These are phyloP conservation scores for Aspidapion aeneum DNA, from an alignment of 2,888 invertebrate genomes.

Conservation along the genomic window DNA sequence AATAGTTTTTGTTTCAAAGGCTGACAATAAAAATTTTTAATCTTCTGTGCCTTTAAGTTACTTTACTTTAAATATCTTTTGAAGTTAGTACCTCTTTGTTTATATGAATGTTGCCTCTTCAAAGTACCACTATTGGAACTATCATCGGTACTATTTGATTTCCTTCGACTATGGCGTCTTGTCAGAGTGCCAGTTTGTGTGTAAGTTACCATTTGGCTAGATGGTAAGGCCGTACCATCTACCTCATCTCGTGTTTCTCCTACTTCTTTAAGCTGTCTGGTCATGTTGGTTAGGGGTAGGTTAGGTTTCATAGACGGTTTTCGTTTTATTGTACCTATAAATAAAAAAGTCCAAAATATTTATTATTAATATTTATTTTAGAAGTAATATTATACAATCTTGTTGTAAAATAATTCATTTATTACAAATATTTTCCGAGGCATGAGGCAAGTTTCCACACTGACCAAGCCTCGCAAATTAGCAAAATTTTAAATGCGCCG, in stretches of 20 bases:
- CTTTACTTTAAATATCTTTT: too few species aligned
- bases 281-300: constrained; percentile 86
- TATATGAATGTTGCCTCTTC: constrained; percentile 58
- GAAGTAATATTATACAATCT: too few species aligned
- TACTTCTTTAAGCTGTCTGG: constrained; percentile 84
- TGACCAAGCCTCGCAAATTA: too few species aligned
- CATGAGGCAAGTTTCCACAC: too few species aligned
- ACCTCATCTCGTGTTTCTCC: constrained; percentile 65
- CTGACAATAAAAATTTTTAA: too few species aligned
- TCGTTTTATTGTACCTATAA: constrained; percentile 78
- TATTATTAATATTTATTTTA: too few species aligned
- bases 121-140: constrained; percentile 50
- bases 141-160: constrained; percentile 45
- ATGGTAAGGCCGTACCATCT: constrained; percentile 49
- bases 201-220: constrained; percentile 39
- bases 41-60: too few species aligned
- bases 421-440: not conserved
- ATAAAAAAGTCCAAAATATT: not conserved
- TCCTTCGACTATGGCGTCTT: constrained; percentile 53
- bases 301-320: constrained; percentile 93
- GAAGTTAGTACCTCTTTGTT: constrained; percentile 46
- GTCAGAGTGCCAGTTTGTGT: constrained; percentile 49
- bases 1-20: too few species aligned
- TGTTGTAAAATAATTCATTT: not conserved
- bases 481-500: too few species aligned